phyloP scores from a whole-genome alignment of 2,888 invertebrate genomes.

The Acleris emargana region DNA sequence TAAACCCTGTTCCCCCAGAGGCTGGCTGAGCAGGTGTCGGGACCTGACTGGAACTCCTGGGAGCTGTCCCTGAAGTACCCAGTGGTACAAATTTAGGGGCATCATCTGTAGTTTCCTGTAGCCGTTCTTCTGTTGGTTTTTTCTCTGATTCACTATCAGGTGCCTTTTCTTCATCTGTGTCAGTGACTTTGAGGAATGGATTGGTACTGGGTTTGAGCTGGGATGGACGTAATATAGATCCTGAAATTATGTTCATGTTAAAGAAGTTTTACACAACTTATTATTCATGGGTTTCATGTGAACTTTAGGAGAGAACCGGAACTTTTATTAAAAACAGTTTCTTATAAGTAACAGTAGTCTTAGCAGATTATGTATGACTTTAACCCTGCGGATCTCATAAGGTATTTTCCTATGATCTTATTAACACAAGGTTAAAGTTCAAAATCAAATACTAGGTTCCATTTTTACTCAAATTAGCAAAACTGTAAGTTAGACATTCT shows the following conservation, averaged over 20 bases:
- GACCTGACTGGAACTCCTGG: constrained; percentile 75
- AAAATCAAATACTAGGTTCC: no score
- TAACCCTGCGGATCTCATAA: no score
- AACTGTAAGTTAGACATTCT: no score
- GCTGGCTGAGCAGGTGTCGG: constrained; percentile 70
- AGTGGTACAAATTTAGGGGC: constrained; percentile 78
- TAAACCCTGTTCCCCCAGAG: constrained; percentile 86
- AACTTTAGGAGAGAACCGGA: no score
- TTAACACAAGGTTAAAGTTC: no score
- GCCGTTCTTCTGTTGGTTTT: constrained; percentile 54
- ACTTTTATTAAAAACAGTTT: no score
- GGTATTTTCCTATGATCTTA: no score
- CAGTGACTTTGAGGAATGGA: constrained; percentile 66
- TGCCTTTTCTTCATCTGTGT: constrained; percentile 44
- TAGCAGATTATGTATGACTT: no score
- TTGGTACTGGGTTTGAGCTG: constrained; percentile 70
- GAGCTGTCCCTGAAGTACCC: constrained; percentile 62
- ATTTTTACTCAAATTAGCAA: no score
- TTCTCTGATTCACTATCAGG: constrained; percentile 50
- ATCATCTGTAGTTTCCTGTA: constrained; percentile 62
- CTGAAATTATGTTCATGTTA: constrained; percentile 46
- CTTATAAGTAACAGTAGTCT: no score
- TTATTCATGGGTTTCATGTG: no score
- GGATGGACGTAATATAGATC: constrained; percentile 73
- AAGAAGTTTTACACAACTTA: background rate